These are phyloP conservation scores for Drosophila pallidifrons DNA, from an alignment of 1,140 invertebrate species.

Conservation along the genomic window DNA sequence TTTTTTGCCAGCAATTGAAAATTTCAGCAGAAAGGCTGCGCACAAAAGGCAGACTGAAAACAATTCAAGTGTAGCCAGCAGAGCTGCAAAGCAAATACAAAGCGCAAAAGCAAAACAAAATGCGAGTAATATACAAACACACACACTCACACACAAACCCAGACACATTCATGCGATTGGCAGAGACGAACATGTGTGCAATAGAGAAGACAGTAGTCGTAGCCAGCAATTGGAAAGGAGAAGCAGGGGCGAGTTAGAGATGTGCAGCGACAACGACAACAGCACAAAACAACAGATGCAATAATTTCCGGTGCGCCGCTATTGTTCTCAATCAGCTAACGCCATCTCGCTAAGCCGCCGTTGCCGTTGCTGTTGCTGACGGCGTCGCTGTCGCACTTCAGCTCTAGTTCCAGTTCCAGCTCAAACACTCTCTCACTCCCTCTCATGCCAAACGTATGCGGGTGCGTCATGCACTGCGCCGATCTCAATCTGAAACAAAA, in stretches of 20 bases:
- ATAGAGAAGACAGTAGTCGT: constrained; percentile 6
- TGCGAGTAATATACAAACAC: constrained; percentile 13
- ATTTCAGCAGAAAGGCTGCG: constrained; percentile 41
- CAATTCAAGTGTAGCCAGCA: constrained; percentile 66
- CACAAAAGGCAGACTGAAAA: constrained; percentile 34
- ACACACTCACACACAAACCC: background rate
- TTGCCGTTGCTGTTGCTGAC: constrained; percentile 26
- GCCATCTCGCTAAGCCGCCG: constrained; percentile 57
- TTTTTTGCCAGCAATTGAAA: constrained; percentile 49
- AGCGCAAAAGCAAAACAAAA: constrained; percentile 27
- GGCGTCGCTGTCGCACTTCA: constrained; percentile 24
- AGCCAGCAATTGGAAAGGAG: background rate
- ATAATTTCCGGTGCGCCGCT: constrained; percentile 74
- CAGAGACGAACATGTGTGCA: constrained; percentile 2
- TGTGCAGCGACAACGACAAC: constrained; percentile 31
- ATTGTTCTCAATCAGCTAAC: constrained; percentile 81
- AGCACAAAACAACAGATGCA: constrained; percentile 76
- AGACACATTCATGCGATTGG: too few species aligned
- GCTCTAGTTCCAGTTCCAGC: constrained; percentile 4
- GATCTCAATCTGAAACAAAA: constrained; percentile 32
- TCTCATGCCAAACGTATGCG: constrained; percentile 45
- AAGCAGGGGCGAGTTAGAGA: constrained; percentile 21
- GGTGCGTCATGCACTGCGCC: constrained; percentile 52
- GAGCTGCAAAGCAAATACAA: constrained; percentile 39
- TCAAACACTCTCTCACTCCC: background rate